Evolutionary conservation across 2,888 invertebrate species (phyloP).

Genomic region (Iphiclides podalirius): DNA sequence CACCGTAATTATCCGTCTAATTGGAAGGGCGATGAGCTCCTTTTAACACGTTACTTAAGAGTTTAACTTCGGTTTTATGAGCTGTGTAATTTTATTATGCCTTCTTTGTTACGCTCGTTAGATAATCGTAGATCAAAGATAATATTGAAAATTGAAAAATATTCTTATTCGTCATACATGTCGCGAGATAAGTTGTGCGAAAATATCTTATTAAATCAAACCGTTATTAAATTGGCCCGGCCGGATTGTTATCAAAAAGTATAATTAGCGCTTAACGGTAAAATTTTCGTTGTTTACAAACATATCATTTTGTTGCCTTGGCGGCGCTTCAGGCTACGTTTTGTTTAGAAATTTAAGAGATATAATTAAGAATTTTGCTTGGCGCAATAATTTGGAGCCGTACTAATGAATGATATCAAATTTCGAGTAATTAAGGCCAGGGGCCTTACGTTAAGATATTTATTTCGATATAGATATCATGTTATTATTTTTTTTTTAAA

Average conservation of each 20-base stretch:
- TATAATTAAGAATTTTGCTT: slow-evolving; percentile 79
- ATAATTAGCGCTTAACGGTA: slow-evolving; percentile 69
- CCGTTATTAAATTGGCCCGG: slow-evolving; percentile 36
- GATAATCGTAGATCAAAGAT: no score
- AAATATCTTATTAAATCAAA: slow-evolving; percentile 37
- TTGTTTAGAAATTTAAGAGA: slow-evolving; percentile 79
- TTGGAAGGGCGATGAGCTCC: slow-evolving; percentile 74
- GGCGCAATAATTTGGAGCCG: slow-evolving; percentile 76
- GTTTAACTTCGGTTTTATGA: slow-evolving; percentile 72
- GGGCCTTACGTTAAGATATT: slow-evolving; percentile 64
- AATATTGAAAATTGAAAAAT: no score
- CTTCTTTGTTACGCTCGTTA: no score
- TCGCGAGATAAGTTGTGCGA: slow-evolving; percentile 3
- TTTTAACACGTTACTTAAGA: slow-evolving; percentile 71
- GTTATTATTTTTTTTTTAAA: no score
- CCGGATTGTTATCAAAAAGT: slow-evolving; percentile 50
- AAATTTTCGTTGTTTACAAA: slow-evolving; percentile 70
- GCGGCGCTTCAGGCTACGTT: slow-evolving; percentile 69
- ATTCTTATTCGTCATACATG: no score
- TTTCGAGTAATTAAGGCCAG: slow-evolving; percentile 75
- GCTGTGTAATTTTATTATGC: slow-evolving; percentile 71
- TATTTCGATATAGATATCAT: slow-evolving; percentile 50
- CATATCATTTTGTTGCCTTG: slow-evolving; percentile 75
- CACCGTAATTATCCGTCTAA: slow-evolving; percentile 74
- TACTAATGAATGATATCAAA: slow-evolving; percentile 77